Base-by-base conservation (phyloP, 2,113 vertebrate species). In the Rhodinocichla rosea region DNA sequence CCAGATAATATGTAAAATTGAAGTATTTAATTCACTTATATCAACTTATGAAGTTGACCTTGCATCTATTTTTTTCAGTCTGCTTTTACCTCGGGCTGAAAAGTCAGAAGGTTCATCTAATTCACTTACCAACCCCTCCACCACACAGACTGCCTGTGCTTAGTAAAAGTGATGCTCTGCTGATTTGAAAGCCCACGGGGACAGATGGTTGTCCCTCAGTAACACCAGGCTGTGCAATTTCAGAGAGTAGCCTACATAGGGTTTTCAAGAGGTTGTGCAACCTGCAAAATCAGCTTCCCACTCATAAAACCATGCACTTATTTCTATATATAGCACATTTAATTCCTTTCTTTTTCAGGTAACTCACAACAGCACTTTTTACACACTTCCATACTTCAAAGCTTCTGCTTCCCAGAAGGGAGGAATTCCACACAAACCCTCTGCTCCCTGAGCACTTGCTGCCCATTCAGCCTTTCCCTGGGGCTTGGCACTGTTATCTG, bases 101-200 rank as follows among this genome's bases (percentile, higher is more conserved):
- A 70, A 52, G 47, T 69, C 68, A 65, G 59, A 78, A 89, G 37
- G 35, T 91, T 93, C 45, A 60, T 57, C 52, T 70, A 82, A 70
- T 84, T 92, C 65, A 82, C 26, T 84, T 74, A 57, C 20, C 57
- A 75, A 70, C 87, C 56, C 59, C 60, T 49, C 50, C 42, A 69
- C 33, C 26, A 45, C 32, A 64, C 15, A 81, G 74, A 62, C 64
- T 42, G 47, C 39, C 45, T 60, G 50, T 3, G 52, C 42, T 90
- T 33, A 45, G 57, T 42, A 94, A 70, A 81, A 92, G 84, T 18
- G 3, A 57, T 90, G 86, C 35, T 79, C 22, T 88, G 32, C 76
- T 88, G 83, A 87, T 90, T 39, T 89, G 87, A 95, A 96, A 95
- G 74, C 65, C 71, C 42, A 3, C 55, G 55, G 87, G 76, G 42